Conservation (phyloP, 2,113 vertebrate species). For the Callaeas wilsoni region DNA sequence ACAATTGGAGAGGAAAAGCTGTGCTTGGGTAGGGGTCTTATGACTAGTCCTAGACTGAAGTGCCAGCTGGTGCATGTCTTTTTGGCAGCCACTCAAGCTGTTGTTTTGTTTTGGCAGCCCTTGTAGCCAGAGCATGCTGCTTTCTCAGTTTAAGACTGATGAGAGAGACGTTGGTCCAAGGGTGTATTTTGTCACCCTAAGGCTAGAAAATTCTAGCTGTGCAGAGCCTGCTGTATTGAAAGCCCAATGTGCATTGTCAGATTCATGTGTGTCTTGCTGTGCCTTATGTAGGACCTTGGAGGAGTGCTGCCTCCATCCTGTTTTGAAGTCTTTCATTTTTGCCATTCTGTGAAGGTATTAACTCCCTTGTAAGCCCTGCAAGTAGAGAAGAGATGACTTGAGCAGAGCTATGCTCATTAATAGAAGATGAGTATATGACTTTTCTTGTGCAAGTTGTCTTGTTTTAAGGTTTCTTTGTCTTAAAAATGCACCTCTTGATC, state of each 20-base stretch:
- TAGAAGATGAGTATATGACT: not conserved
- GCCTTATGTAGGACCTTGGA: not conserved
- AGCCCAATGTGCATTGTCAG: not conserved
- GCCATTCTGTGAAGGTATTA: not conserved
- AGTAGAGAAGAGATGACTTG: not conserved
- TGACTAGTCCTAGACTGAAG: conserved; percentile 7
- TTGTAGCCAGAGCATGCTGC: conserved; percentile 25
- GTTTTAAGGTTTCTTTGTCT: not conserved
- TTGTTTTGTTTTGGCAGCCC: conserved; percentile 72
- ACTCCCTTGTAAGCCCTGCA: not conserved
- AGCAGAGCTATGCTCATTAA: not conserved
- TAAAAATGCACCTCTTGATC: not conserved
- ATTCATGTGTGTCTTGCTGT: not conserved
- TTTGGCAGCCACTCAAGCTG: conserved; percentile 71
- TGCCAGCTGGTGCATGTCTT: conserved; percentile 74
- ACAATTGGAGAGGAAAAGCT: not conserved
- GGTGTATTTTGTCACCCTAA: conserved; percentile 26
- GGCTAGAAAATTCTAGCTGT: conserved; percentile 21
- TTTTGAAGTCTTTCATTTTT: not conserved
- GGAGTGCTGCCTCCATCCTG: not conserved
- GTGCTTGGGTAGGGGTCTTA: not conserved
- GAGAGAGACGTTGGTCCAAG: not conserved
- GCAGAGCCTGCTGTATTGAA: not conserved
- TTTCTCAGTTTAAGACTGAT: conserved; percentile 29
- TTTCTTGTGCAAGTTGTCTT: not conserved